phyloP scores from a whole-genome alignment of 2,888 invertebrate species.

The Cyclophora punctaria region DNA sequence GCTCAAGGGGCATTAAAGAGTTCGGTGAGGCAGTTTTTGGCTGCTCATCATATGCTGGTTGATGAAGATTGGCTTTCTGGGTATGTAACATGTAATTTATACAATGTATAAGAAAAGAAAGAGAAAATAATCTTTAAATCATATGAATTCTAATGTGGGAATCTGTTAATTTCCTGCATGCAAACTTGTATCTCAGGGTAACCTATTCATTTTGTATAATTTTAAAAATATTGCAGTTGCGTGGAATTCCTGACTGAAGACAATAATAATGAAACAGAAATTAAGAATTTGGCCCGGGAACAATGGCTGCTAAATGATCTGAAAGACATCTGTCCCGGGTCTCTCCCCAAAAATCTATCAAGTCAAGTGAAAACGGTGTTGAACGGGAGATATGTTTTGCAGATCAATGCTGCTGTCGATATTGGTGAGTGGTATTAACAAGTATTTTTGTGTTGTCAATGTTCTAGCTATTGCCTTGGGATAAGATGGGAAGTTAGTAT shows the following conservation, averaged over 20 bases:
- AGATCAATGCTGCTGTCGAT: constrained; percentile 77
- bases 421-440: constrained; percentile 61
- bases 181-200: too few species aligned
- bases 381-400: constrained; percentile 75
- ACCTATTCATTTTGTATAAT: neutral
- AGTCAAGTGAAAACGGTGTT: constrained; percentile 59
- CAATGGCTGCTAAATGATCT: constrained; percentile 81
- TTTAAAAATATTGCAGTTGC: constrained; percentile 45
- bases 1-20: constrained; percentile 19
- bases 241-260: constrained; percentile 71
- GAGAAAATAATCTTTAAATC: too few species aligned
- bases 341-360: constrained; percentile 73
- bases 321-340: constrained; percentile 76
- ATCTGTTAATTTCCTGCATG: too few species aligned
- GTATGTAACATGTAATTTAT: constrained; percentile 25
- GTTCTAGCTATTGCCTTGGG: too few species aligned
- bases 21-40: constrained; percentile 43
- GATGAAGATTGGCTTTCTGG: constrained; percentile 60
- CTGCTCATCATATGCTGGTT: constrained; percentile 47
- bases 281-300: constrained; percentile 74
- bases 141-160: too few species aligned
- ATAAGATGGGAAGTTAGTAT: too few species aligned
- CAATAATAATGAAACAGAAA: constrained; percentile 50
- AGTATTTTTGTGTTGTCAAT: too few species aligned
- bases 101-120: too few species aligned